phyloP scores from a whole-genome alignment of 2,888 invertebrate species.

The Nasonia oneida region DNA sequence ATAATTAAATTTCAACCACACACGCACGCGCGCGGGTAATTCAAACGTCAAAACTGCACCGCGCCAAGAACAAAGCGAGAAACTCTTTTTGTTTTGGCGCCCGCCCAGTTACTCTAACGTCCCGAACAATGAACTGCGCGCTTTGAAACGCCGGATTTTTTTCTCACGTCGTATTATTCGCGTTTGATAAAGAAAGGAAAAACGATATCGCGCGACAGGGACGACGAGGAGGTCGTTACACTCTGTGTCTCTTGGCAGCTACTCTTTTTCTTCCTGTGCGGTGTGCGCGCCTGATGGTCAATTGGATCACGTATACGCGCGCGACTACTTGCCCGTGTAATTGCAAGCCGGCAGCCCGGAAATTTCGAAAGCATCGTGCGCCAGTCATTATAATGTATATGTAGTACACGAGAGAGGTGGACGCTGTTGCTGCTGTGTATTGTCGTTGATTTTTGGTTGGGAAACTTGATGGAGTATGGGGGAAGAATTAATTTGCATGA shows the following conservation, averaged over 20 bases:
- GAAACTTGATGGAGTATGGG: not conserved
- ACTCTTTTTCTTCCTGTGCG: slow-evolving; percentile 16
- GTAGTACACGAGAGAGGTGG: too few relatives aligned
- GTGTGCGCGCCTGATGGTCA: not conserved
- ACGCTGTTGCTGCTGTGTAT: not conserved
- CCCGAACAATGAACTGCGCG: not conserved
- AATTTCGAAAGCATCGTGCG: slow-evolving; percentile 26
- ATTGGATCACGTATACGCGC: slow-evolving; percentile 34
- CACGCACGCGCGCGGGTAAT: slow-evolving; percentile 1
- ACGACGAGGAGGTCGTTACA: slow-evolving; percentile 40
- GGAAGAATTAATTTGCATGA: not conserved
- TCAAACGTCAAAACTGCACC: slow-evolving; percentile 47
- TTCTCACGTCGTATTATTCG: not conserved
- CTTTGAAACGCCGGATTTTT: not conserved
- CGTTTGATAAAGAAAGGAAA: not conserved
- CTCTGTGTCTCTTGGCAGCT: not conserved
- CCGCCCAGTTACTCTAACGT: not conserved
- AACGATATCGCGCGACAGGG: slow-evolving; percentile 13
- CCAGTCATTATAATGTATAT: not conserved
- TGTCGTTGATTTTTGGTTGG: not conserved
- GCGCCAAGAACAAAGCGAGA: slow-evolving; percentile 11
- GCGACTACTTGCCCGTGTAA: slow-evolving; percentile 19
- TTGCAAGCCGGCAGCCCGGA: slow-evolving; percentile 39
- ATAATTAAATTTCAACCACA: not conserved
- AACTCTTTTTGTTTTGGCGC: not conserved